Evolutionary conservation across 1,140 invertebrate species (phyloP).

Genomic region (Episyrphus balteatus): DNA sequence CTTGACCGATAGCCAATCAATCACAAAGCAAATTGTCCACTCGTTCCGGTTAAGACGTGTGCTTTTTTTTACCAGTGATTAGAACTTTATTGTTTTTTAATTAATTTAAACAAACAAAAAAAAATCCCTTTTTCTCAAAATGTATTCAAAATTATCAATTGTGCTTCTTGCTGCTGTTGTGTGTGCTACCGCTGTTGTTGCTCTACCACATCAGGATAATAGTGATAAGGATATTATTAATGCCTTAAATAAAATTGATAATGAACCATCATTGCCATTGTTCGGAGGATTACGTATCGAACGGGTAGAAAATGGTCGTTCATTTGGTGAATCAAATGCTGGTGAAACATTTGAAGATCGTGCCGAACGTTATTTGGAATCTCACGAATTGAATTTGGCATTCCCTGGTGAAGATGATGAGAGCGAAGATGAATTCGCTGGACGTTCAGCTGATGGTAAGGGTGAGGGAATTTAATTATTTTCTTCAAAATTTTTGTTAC

Average conservation of each 20-base stretch:
- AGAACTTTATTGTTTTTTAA: neutral
- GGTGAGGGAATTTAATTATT: too few species aligned
- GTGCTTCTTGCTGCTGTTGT: slow-evolving; percentile 31
- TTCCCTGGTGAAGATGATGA: slow-evolving; percentile 30
- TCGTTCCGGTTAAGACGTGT: too few species aligned
- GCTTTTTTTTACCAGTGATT: too few species aligned
- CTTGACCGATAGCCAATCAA: too few species aligned
- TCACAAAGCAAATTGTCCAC: too few species aligned
- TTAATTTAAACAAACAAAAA: slow-evolving; percentile 5
- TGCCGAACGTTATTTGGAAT: slow-evolving; percentile 35
- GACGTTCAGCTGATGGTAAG: slow-evolving; percentile 34
- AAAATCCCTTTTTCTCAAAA: slow-evolving; percentile 14
- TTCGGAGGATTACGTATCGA: slow-evolving; percentile 34
- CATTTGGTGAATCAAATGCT: slow-evolving; percentile 20
- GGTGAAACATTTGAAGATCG: slow-evolving; percentile 36
- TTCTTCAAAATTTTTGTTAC: too few species aligned
- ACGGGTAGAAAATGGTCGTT: slow-evolving; percentile 22
- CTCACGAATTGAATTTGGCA: slow-evolving; percentile 36
- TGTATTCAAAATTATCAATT: slow-evolving; percentile 35
- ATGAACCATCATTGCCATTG: slow-evolving; percentile 29
- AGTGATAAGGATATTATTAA: slow-evolving; percentile 36
- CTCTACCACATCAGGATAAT: slow-evolving; percentile 28
- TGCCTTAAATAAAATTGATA: slow-evolving; percentile 37
- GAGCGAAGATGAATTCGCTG: slow-evolving; percentile 21
- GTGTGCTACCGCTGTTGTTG: slow-evolving; percentile 19